Evolutionary conservation across 1,140 invertebrate genomes (phyloP).

Genomic region (Wiebesia pumilae): DNA sequence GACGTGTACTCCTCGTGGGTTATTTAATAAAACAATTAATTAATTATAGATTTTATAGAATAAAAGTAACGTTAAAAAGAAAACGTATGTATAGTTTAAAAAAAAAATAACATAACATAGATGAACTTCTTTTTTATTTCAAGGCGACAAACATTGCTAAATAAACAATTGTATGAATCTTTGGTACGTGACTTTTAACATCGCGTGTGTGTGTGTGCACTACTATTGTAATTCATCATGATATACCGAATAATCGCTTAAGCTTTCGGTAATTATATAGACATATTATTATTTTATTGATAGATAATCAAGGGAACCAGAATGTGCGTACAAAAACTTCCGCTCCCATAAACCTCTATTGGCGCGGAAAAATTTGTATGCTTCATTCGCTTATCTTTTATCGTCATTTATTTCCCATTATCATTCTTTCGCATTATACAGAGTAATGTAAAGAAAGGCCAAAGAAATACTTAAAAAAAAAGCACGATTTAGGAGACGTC

Average conservation of each 20-base stretch:
- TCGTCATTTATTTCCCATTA: not conserved
- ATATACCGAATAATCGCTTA: not conserved
- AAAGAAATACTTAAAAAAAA: conserved; percentile 2
- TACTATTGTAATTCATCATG: conserved; percentile 18
- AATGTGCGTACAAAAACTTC: not conserved
- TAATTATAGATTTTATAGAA: conserved; percentile 37
- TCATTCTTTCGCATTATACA: not conserved
- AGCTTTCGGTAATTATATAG: not conserved
- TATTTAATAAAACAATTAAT: conserved; percentile 36
- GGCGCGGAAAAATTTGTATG: not conserved
- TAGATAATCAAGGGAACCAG: not conserved
- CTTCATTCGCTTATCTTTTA: conserved; percentile 4
- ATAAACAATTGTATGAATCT: conserved; percentile 51
- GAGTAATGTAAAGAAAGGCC: not conserved
- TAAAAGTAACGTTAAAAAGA: conserved; percentile 48
- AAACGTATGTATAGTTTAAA: conserved; percentile 48
- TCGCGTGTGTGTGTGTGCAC: conserved; percentile 18
- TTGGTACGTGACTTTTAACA: conserved; percentile 51
- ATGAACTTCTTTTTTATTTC: conserved; percentile 36
- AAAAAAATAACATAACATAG: conserved; percentile 50
- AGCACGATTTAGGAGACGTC: not conserved
- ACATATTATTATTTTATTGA: not conserved
- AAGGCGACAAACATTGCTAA: conserved; percentile 32
- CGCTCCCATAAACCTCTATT: not conserved
- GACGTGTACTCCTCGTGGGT: conserved; percentile 14